A percentile compares a stretch with the other conserved stretches of the same genome.
Evolutionary conservation across 2,888 invertebrate genomes (phyloP).

Genomic region (Drosophila meridiana): DNA sequence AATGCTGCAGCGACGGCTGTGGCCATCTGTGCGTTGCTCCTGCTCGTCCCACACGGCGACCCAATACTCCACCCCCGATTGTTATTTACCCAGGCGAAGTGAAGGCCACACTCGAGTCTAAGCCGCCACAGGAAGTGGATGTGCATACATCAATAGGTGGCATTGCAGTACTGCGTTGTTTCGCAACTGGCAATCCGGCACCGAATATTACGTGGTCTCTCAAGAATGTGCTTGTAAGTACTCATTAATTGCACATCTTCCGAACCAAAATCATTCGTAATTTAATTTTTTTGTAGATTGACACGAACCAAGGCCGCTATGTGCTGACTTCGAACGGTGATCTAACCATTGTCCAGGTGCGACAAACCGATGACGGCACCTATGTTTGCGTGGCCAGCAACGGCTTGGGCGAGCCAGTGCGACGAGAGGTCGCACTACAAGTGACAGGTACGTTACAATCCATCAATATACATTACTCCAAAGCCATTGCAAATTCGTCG

Average conservation of each 20-base stretch:
- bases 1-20: conserved; percentile 94
- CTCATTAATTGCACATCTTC: accelerated
- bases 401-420: conserved; percentile 89
- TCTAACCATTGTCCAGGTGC: conserved; percentile 92
- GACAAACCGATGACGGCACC: conserved; percentile 92
- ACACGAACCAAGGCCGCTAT: conserved; percentile 90
- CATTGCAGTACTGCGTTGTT: conserved; percentile 90
- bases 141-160: conserved; percentile 90
- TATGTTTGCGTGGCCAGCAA: conserved; percentile 95
- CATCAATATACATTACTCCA: neutral
- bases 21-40: conserved; percentile 89
- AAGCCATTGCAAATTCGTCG: conserved; percentile 3
- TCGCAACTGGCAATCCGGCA: conserved; percentile 91
- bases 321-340: conserved; percentile 90
- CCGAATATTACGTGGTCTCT: conserved; percentile 92
- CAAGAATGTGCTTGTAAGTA: conserved; percentile 89
- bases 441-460: conserved; percentile 89
- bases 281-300: conserved; percentile 87
- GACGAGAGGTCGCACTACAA: conserved; percentile 89
- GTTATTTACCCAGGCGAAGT: conserved; percentile 82
- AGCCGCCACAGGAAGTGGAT: conserved; percentile 86
- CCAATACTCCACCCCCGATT: conserved; percentile 84
- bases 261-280: neutral
- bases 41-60: conserved; percentile 84
- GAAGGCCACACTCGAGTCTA: conserved; percentile 85